Percentiles rank a stretch among this genome's conserved stretches.
These are phyloP conservation scores for Cephus pygmeus DNA, from an alignment of 2,888 invertebrate genomes.

Conservation along the genomic window DNA sequence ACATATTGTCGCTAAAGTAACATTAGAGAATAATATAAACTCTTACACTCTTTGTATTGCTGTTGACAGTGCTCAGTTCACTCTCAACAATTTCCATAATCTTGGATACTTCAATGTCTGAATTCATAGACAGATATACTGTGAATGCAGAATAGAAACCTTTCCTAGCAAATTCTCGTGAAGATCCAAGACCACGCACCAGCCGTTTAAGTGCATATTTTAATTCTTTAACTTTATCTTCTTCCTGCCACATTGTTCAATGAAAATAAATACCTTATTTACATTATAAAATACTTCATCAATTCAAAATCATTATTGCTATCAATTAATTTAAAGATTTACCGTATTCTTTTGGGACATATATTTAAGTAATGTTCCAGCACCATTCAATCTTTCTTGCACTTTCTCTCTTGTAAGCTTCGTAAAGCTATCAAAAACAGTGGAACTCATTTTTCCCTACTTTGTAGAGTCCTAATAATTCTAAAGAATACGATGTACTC, in stretches of 20 bases:
- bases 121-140: conserved; percentile 69
- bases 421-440: conserved; percentile 66
- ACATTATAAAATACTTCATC: neutral
- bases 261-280: conserved; percentile 11
- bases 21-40: neutral
- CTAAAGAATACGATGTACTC: conserved; percentile 3
- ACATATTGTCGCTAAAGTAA: neutral
- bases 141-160: conserved; percentile 79
- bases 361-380: conserved; percentile 63
- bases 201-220: conserved; percentile 77
- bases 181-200: conserved; percentile 79
- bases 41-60: conserved; percentile 76
- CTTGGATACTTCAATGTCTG: conserved; percentile 67
- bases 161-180: conserved; percentile 72
- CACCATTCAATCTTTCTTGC: conserved; percentile 63
- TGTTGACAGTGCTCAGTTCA: conserved; percentile 73
- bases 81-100: conserved; percentile 73
- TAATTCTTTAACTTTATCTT: conserved; percentile 68
- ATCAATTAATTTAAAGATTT: conserved; percentile 40
- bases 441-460: conserved; percentile 50
- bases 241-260: conserved; percentile 66
- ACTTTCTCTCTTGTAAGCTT: conserved; percentile 63
- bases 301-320: neutral
- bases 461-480: conserved; percentile 42
- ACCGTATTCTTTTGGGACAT: conserved; percentile 62